These are phyloP conservation scores for Ictalurus punctatus DNA, from an alignment of 2,113 vertebrate genomes.

Conservation along the genomic window DNA sequence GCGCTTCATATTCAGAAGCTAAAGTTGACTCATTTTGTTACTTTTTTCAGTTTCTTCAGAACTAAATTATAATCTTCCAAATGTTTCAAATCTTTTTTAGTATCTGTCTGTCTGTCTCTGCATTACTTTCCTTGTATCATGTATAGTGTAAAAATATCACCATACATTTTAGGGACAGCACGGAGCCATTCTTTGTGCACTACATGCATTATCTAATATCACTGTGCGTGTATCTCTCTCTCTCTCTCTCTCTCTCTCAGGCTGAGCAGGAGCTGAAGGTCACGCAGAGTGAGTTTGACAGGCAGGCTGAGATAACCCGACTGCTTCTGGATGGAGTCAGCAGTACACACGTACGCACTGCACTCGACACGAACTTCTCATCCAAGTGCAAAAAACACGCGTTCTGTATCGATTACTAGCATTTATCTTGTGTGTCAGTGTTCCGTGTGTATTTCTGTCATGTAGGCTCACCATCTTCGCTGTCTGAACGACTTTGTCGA, in stretches of 20 bases:
- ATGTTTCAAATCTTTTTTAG: not conserved
- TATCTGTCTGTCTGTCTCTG: not conserved
- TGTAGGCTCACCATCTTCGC: conserved; percentile 93
- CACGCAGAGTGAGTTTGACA: conserved; percentile 96
- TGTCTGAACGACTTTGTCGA: conserved; percentile 97
- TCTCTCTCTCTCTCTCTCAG: conserved; percentile 63
- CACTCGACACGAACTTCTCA: conserved; percentile 23
- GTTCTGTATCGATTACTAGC: not conserved
- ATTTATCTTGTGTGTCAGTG: not conserved
- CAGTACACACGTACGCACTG: conserved; percentile 89
- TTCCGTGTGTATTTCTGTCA: conserved; percentile 21
- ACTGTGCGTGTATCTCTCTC: not conserved
- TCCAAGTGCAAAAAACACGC: not conserved
- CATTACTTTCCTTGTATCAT: not conserved
- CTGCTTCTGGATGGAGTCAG: conserved; percentile 94
- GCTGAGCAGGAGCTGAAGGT: conserved; percentile 95
- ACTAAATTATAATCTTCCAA: not conserved
- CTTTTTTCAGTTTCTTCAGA: not conserved
- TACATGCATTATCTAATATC: not conserved
- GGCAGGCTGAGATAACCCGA: conserved; percentile 96
- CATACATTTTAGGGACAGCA: not conserved
- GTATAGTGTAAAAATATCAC: not conserved
- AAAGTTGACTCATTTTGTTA: not conserved
- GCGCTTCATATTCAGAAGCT: not conserved
- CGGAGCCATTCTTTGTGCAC: not conserved